Conservation (phyloP, 2,888 invertebrate species). For the Rhogogaster chlorosoma region DNA sequence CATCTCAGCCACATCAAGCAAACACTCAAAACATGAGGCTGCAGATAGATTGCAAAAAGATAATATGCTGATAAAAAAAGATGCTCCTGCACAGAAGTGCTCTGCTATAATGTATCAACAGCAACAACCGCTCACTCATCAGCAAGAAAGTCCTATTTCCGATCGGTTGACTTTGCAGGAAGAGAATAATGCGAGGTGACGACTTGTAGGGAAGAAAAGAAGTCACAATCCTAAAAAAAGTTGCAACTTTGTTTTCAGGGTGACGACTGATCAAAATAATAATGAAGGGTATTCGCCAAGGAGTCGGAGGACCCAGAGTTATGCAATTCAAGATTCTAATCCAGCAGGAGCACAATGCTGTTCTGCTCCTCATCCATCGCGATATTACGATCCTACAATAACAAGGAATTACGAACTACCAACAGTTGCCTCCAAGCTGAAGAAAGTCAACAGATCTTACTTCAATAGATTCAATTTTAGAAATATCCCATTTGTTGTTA, state of each 20-base stretch:
- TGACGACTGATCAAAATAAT: neutral
- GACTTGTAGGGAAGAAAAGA: neutral
- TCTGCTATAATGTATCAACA: neutral
- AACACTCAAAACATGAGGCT: slow-evolving; percentile 61
- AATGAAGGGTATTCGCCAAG: neutral
- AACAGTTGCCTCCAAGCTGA: slow-evolving; percentile 84
- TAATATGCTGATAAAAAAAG: neutral
- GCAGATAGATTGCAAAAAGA: slow-evolving; percentile 29
- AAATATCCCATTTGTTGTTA: slow-evolving; percentile 83
- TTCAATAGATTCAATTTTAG: slow-evolving; percentile 78
- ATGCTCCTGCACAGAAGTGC: neutral
- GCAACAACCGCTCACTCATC: neutral
- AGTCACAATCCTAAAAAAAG: neutral
- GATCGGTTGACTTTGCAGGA: neutral
- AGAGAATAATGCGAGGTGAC: neutral
- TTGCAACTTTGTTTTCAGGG: neutral
- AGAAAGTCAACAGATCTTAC: slow-evolving; percentile 81
- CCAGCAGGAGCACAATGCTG: neutral
- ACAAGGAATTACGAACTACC: slow-evolving; percentile 80
- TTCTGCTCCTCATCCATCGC: slow-evolving; percentile 1
- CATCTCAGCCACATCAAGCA: slow-evolving; percentile 63
- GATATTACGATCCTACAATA: slow-evolving; percentile 60
- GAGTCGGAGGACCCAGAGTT: slow-evolving; percentile 20
- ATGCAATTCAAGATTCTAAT: neutral
- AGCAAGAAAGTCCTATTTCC: neutral